Conservation (phyloP, 1,140 invertebrate species). For the Orius insidiosus region DNA sequence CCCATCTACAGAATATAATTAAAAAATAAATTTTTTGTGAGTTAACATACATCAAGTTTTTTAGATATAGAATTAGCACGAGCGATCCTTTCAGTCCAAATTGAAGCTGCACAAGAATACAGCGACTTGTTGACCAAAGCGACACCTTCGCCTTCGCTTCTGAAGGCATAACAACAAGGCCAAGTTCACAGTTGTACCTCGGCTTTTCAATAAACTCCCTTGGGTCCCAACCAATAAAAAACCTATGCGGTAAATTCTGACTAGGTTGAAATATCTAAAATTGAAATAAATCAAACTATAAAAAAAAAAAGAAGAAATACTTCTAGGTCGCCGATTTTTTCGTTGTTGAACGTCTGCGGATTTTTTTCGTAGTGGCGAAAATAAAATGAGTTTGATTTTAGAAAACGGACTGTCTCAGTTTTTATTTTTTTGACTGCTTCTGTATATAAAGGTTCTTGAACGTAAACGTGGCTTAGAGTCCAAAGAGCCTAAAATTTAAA, state of each 20-base stretch:
- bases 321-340: background rate
- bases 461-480: slow-evolving; percentile 1
- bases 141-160: background rate
- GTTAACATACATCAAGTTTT: slow-evolving; percentile 4
- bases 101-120: slow-evolving; percentile 3
- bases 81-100: slow-evolving; percentile 9
- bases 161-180: background rate
- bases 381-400: background rate
- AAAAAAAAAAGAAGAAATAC: background rate
- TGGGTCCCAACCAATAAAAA: slow-evolving; percentile 8
- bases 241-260: background rate
- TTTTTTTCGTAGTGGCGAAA: background rate
- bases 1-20: slow-evolving; percentile 1
- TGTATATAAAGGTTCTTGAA: slow-evolving; percentile 4
- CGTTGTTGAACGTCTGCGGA: background rate
- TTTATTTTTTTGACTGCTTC: background rate
- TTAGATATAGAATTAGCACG: slow-evolving; percentile 3
- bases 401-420: background rate
- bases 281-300: background rate
- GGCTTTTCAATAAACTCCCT: slow-evolving; percentile 3
- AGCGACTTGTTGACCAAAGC: slow-evolving; percentile 2
- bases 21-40: background rate
- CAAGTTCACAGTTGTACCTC: slow-evolving; percentile 1
- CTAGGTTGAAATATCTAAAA: slow-evolving; percentile 6
- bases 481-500: slow-evolving; percentile 7